phyloP scores from a whole-genome alignment of 2,888 invertebrate genomes.

The Mythimna loreyi region DNA sequence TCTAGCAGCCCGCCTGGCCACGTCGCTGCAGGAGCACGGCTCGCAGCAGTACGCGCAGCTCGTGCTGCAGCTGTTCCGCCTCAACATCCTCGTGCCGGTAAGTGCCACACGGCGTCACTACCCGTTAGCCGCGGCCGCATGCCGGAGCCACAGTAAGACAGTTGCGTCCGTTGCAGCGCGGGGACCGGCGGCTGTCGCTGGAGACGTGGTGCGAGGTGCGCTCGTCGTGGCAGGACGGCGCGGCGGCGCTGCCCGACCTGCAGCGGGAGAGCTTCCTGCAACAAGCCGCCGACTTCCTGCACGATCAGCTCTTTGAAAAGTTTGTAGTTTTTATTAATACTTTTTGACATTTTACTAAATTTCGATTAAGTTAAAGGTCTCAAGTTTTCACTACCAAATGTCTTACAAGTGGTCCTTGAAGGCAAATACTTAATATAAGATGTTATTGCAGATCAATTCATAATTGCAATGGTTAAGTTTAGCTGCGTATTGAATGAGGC shows the following conservation, averaged over 20 bases:
- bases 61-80: slow-evolving; percentile 60
- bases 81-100: slow-evolving; percentile 67
- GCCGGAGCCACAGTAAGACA: not conserved
- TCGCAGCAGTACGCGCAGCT: slow-evolving; percentile 39
- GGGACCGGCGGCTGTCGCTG: slow-evolving; percentile 70
- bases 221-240: slow-evolving; percentile 2
- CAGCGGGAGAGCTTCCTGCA: not conserved
- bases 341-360: no score
- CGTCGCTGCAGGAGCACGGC: slow-evolving; percentile 52
- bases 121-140: not conserved
- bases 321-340: not conserved
- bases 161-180: not conserved
- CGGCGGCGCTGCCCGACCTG: not conserved
- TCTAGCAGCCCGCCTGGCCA: slow-evolving; percentile 60
- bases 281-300: slow-evolving; percentile 2
- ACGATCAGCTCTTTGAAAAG: not conserved
- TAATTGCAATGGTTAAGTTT: no score
- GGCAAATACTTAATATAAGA: no score
- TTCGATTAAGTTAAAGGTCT: no score
- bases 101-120: slow-evolving; percentile 10
- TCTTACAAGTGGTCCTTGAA: no score
- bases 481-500: no score
- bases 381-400: no score
- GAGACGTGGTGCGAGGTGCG: slow-evolving; percentile 84
- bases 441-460: no score